These are phyloP conservation scores for Saguinus midas DNA, from an alignment of 2,113 vertebrate genomes.

Conservation along the genomic window DNA sequence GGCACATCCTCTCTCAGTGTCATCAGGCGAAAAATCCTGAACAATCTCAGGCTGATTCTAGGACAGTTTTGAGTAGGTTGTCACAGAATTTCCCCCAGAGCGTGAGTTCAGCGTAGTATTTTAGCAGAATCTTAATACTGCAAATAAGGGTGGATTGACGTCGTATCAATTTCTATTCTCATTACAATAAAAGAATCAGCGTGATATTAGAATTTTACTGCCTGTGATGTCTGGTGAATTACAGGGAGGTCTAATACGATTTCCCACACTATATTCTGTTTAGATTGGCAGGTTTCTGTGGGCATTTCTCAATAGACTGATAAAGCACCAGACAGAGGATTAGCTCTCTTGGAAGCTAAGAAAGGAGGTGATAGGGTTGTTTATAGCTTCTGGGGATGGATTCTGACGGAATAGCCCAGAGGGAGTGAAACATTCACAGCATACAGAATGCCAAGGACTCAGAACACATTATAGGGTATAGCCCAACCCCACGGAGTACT, in stretches of 20 bases:
- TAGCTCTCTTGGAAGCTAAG: constrained; percentile 81
- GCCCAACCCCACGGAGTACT: constrained; percentile 43
- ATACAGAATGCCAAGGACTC: constrained; percentile 57
- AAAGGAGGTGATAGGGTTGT: constrained; percentile 81
- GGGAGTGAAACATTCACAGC: constrained; percentile 74
- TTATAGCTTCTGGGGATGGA: constrained; percentile 79
- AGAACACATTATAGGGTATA: constrained; percentile 51
- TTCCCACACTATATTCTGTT: constrained; percentile 78
- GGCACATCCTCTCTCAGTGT: background rate
- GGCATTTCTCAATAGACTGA: constrained; percentile 79
- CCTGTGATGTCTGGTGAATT: constrained; percentile 64
- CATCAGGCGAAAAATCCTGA: background rate
- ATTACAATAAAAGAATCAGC: constrained; percentile 46
- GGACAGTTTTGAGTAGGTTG: background rate
- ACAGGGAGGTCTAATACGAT: constrained; percentile 55
- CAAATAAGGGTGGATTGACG: constrained; percentile 18
- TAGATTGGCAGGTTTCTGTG: constrained; percentile 82
- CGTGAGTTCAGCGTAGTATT: background rate
- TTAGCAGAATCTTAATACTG: constrained; percentile 6
- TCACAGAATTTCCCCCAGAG: constrained; percentile 19
- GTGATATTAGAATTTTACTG: constrained; percentile 47
- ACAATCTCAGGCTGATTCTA: background rate
- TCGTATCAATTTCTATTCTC: constrained; percentile 44
- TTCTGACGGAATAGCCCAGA: constrained; percentile 76
- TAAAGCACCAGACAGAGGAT: constrained; percentile 82